Evolutionary conservation across 2,888 invertebrate genomes (phyloP), one percentile per base, ranked within the genome.

Genomic region (Nomada flava): DNA sequence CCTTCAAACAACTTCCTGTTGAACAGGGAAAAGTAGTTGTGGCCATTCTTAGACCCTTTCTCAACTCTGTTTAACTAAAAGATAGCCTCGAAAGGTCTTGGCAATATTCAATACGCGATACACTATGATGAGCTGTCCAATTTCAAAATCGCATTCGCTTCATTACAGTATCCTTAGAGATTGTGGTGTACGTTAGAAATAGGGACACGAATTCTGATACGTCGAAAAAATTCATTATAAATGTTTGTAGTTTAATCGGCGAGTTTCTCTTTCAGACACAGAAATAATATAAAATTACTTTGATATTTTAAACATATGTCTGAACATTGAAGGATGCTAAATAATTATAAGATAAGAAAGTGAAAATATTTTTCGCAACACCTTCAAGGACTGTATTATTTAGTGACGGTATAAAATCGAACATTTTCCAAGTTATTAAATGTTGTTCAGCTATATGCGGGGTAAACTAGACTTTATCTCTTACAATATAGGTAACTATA

Each of bases 1-100:
- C 82, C 86, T 87, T 82, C 83, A 79, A 84, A 76, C 79, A 69
- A 79, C 80, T 84, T 86, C 83, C 87, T 83, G 85, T 85, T 84
- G 77, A 82, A 47, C 57, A 63, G 70, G 72, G 68, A 79, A 82
- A 82, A 64, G 71, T 53, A 74, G 47, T 59, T 69, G 74, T 78
- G 50, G 55, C 53, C 69, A 67, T 62, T 70, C 20, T 62, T 29
- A 79, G 73, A 68, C 74, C 76, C 55, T 79, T 71, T 68, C 73
- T 68, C 62, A 53, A 57, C 69, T 71, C 75, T 72, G 59, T 64
- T 74, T 81, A 75, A 81, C 77, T 71, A 67, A 82, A 79, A 65
- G 63, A 50, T 71, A 50, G 64, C 72, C 50, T 53, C 47, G 70
- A 81, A 83, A 50, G 20, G 53, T 64, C 15, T 52, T 20, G 59